Conservation (phyloP, 2,888 invertebrate genomes). For the Drosophila incognita region DNA sequence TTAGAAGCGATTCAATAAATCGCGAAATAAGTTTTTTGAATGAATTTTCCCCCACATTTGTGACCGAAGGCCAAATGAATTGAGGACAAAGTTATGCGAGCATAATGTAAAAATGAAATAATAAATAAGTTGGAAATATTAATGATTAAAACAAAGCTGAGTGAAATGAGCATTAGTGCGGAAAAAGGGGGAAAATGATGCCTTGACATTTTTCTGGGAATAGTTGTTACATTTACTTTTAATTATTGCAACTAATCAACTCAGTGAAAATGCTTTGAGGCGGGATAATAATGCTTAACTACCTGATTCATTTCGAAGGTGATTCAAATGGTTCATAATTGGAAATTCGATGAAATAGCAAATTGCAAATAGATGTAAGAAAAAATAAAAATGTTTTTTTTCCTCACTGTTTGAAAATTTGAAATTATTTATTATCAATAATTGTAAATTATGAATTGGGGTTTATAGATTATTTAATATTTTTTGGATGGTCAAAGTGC, state of each 20-base stretch:
- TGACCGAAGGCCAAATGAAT: no score
- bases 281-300: accelerated
- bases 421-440: no score
- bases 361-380: no score
- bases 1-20: neutral
- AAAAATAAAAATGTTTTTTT: no score
- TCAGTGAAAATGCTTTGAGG: neutral
- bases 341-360: no score
- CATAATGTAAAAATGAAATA: no score
- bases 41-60: no score
- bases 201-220: neutral
- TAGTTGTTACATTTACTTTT: neutral
- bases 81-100: no score
- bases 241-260: neutral
- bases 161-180: neutral
- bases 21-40: neutral
- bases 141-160: neutral
- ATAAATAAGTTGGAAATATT: neutral
- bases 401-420: no score
- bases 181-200: neutral
- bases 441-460: neutral
- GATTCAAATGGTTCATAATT: neutral
- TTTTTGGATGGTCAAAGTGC: no score
- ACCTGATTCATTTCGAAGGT: neutral
- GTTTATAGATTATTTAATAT: neutral